phyloP scores from a whole-genome alignment of 2,797 vertebrate genomes.

The Pseudomugil tenellus region DNA sequence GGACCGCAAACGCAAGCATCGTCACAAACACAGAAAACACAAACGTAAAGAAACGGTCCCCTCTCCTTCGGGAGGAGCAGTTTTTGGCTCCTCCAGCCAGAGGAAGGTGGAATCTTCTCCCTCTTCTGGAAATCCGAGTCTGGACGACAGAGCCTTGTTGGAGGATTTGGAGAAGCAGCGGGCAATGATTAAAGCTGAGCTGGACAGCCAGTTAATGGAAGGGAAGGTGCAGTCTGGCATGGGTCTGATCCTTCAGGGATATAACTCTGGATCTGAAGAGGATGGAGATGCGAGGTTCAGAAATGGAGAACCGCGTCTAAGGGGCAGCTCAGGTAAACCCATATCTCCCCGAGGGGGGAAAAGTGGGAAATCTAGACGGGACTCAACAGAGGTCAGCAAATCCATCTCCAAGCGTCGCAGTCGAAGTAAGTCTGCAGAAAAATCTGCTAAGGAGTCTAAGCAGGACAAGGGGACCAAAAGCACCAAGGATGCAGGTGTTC shows the following conservation, averaged over 20 bases:
- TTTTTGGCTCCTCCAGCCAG: constrained; percentile 59
- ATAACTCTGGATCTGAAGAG: constrained; percentile 97
- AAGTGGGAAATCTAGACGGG: constrained; percentile 87
- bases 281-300: constrained; percentile 90
- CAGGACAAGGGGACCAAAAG: constrained; percentile 89
- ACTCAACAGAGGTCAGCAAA: constrained; percentile 88
- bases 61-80: constrained; percentile 64
- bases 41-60: constrained; percentile 91
- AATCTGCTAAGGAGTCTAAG: constrained; percentile 87
- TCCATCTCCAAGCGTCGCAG: constrained; percentile 87
- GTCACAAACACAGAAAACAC: constrained; percentile 98
- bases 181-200: constrained; percentile 97
- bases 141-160: constrained; percentile 92
- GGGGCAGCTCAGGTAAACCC: constrained; percentile 75
- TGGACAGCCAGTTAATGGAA: constrained; percentile 97
- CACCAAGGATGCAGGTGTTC: constrained; percentile 71
- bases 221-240: constrained; percentile 93
- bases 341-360: constrained; percentile 78
- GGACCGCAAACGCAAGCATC: constrained; percentile 95
- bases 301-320: constrained; percentile 90
- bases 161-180: constrained; percentile 99
- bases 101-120: constrained; percentile 75
- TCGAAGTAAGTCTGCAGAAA: constrained; percentile 90
- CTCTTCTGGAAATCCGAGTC: constrained; percentile 84
- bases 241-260: constrained; percentile 98